These are phyloP conservation scores for Hoplostethus mediterraneus DNA, from an alignment of 2,797 vertebrate species.

Conservation along the genomic window DNA sequence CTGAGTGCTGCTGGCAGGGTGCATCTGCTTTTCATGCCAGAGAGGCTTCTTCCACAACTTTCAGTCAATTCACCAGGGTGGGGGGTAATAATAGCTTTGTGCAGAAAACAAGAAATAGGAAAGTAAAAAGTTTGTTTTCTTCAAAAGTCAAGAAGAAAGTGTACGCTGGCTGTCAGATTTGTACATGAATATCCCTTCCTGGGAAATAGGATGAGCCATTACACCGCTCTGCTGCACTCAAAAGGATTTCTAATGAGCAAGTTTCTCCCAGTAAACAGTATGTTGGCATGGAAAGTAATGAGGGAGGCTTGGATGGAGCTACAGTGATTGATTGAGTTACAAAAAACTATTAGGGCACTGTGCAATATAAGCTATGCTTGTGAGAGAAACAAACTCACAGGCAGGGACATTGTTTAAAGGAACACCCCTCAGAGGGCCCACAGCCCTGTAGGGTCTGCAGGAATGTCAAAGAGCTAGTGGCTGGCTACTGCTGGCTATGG, in stretches of 20 bases:
- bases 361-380: constrained; percentile 23
- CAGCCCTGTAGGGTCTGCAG: constrained; percentile 41
- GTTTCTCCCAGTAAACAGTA: constrained; percentile 32
- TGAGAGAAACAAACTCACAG: constrained; percentile 32
- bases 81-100: constrained; percentile 2
- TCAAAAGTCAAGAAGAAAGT: background rate
- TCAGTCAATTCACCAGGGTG: background rate
- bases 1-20: constrained; percentile 7
- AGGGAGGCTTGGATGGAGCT: constrained; percentile 11
- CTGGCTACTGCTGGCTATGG: constrained; percentile 30
- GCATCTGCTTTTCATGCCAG: constrained; percentile 5
- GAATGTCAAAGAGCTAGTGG: constrained; percentile 58
- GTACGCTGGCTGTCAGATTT: background rate
- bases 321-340: background rate
- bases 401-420: constrained; percentile 46
- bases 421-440: constrained; percentile 48
- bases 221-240: constrained; percentile 7
- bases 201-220: background rate
- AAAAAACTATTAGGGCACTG: background rate
- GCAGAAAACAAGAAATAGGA: background rate
- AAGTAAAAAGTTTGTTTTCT: too few species aligned
- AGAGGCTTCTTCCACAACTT: constrained; percentile 14
- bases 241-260: constrained; percentile 60
- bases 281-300: background rate
- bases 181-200: background rate